These are phyloP conservation scores for Calephelis nemesis DNA, from an alignment of 1,140 invertebrate species.

Conservation along the genomic window DNA sequence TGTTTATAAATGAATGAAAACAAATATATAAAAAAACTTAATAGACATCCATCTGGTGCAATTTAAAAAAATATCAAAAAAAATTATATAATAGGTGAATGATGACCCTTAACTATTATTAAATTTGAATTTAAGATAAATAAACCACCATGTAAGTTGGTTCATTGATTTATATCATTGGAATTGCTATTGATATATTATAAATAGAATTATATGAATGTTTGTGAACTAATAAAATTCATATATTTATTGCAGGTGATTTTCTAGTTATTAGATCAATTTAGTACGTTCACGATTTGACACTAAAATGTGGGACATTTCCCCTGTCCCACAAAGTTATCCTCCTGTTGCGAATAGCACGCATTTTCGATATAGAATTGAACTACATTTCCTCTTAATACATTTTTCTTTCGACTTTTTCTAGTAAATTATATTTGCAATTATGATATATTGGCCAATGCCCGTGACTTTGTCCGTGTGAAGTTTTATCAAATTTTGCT, in stretches of 20 bases:
- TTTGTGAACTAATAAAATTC: conserved; percentile 24
- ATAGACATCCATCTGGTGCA: too few species aligned
- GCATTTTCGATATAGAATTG: background rate
- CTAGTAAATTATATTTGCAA: too few species aligned
- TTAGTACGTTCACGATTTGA: conserved; percentile 6
- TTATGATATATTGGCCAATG: too few species aligned
- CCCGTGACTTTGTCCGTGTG: too few species aligned
- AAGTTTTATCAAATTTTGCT: too few species aligned
- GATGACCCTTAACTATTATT: background rate
- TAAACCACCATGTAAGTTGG: conserved; percentile 56
- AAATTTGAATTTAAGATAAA: conserved; percentile 24
- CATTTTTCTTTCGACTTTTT: too few species aligned
- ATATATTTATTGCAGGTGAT: conserved; percentile 23
- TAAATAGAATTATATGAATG: conserved; percentile 25
- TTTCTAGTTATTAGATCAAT: conserved; percentile 22
- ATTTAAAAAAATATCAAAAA: background rate
- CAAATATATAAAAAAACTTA: too few species aligned
- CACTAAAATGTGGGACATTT: conserved; percentile 1
- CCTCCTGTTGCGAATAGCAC: background rate
- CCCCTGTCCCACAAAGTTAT: background rate
- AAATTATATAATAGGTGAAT: background rate
- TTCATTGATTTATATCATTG: conserved; percentile 26
- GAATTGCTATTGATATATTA: conserved; percentile 23
- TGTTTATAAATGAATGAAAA: too few species aligned
- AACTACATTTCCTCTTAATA: too few species aligned